Conservation (phyloP, 1,140 invertebrate genomes). For the Drosophila guanche region DNA sequence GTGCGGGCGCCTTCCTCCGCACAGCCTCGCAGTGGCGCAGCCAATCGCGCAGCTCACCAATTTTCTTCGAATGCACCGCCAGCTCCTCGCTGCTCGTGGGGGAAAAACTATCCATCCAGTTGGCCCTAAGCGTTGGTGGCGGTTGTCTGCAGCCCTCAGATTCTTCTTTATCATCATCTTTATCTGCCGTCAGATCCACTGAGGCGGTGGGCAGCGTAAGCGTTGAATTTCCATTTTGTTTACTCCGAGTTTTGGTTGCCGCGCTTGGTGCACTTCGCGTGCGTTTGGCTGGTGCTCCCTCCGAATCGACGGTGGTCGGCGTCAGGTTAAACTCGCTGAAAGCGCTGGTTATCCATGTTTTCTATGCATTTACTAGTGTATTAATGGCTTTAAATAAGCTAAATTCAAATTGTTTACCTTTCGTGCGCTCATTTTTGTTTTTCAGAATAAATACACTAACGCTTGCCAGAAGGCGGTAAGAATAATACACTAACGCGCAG, state of each 20-base stretch:
- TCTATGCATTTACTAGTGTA: conserved; percentile 21
- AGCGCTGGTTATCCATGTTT: conserved; percentile 58
- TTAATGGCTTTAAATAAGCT: not conserved
- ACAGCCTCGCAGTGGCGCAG: conserved; percentile 76
- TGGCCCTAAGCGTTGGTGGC: conserved; percentile 39
- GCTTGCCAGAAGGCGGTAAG: not conserved
- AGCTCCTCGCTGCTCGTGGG: conserved; percentile 85
- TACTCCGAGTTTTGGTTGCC: conserved; percentile 1
- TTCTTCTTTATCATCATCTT: conserved; percentile 10
- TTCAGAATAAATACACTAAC: conserved; percentile 4
- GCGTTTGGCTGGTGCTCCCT: conserved; percentile 29
- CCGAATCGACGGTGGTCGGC: conserved; percentile 5
- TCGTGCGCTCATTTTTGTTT: conserved; percentile 61
- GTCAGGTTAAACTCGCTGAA: conserved; percentile 52
- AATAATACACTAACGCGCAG: too few relatives aligned
- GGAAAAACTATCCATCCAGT: conserved; percentile 86
- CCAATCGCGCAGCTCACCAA: conserved; percentile 86
- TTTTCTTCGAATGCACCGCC: conserved; percentile 87
- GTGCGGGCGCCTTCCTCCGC: conserved; percentile 83
- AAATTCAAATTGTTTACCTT: conserved; percentile 70
- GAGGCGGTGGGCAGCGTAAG: not conserved
- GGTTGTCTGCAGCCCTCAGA: not conserved
- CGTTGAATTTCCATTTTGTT: conserved; percentile 7
- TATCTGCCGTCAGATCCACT: conserved; percentile 45
- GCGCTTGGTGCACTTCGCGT: conserved; percentile 38